Percentiles rank a stretch among this genome's conserved stretches.
Evolutionary conservation across 2,797 vertebrate genomes (phyloP).

Genomic region (Hydrophis major): DNA sequence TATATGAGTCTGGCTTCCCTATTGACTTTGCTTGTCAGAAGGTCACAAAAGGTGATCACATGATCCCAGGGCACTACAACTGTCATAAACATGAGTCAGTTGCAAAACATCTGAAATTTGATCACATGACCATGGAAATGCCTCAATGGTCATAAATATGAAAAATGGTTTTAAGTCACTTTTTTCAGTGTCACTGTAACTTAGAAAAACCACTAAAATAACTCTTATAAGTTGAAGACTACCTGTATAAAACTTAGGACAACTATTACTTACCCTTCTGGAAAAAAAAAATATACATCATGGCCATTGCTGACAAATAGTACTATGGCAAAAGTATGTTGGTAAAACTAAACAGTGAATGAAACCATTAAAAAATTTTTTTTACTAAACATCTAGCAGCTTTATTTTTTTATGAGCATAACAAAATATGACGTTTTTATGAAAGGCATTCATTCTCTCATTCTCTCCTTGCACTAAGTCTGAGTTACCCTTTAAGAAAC

Average conservation of each 20-base stretch:
- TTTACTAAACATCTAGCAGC: not conserved
- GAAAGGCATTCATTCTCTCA: fast-evolving
- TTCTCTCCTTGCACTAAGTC: not conserved
- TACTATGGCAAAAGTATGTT: conserved; percentile 1
- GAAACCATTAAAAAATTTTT: not conserved
- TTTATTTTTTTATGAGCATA: not conserved
- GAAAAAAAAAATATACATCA: not conserved
- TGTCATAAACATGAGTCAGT: not conserved
- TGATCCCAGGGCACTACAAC: not conserved
- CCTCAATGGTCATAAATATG: not conserved
- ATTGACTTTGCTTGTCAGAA: not conserved
- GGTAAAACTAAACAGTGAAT: conserved; percentile 9
- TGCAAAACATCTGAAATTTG: not conserved
- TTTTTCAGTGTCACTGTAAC: not conserved
- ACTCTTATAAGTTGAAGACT: not conserved
- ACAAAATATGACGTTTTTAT: not conserved
- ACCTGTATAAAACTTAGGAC: not conserved
- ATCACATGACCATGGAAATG: not conserved
- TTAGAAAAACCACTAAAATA: not conserved
- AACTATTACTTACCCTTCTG: not conserved
- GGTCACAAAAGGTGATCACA: not conserved
- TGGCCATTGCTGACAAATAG: not conserved
- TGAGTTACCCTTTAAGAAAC: not conserved
- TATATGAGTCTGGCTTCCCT: not conserved
- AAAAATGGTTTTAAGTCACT: not conserved